Conservation (phyloP, 35 echinoderm and acorn worm species). For the Acanthaster planci region DNA sequence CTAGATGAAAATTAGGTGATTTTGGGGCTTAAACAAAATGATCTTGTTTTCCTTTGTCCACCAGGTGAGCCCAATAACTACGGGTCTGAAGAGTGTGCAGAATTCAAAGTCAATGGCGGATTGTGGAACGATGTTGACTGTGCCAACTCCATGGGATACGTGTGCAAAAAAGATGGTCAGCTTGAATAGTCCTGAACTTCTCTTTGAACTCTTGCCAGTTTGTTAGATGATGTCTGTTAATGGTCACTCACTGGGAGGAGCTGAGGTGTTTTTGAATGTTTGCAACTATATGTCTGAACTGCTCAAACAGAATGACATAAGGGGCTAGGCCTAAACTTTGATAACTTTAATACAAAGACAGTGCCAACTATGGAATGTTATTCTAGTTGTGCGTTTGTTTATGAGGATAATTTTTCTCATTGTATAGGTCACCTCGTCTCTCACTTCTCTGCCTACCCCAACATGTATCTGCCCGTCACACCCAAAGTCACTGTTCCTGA, state of each 20-base stretch:
- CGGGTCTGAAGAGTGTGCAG: slow-evolving; percentile 51
- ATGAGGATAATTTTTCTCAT: background rate
- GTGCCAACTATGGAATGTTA: no score
- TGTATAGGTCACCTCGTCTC: slow-evolving; percentile 67
- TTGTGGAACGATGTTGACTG: slow-evolving; percentile 79
- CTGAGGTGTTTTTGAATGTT: no score
- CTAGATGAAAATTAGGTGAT: no score
- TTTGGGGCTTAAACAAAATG: no score
- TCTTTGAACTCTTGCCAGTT: no score
- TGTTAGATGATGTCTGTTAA: no score
- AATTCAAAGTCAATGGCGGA: slow-evolving; percentile 52
- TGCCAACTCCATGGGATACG: slow-evolving; percentile 38
- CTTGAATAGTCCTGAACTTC: no score
- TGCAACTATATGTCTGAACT: no score
- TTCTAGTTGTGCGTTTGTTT: background rate
- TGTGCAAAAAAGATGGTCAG: slow-evolving; percentile 86
- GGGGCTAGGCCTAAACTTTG: no score
- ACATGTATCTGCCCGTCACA: slow-evolving; percentile 53
- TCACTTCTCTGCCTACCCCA: slow-evolving; percentile 65
- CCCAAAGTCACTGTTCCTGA: slow-evolving; percentile 43
- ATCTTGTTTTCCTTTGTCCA: background rate
- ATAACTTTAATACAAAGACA: no score
- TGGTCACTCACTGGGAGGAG: no score
- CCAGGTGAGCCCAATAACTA: slow-evolving; percentile 77
- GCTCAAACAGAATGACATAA: no score